These are phyloP conservation scores for Mermis nigrescens DNA, from an alignment of 2,888 invertebrate genomes.

Conservation along the genomic window DNA sequence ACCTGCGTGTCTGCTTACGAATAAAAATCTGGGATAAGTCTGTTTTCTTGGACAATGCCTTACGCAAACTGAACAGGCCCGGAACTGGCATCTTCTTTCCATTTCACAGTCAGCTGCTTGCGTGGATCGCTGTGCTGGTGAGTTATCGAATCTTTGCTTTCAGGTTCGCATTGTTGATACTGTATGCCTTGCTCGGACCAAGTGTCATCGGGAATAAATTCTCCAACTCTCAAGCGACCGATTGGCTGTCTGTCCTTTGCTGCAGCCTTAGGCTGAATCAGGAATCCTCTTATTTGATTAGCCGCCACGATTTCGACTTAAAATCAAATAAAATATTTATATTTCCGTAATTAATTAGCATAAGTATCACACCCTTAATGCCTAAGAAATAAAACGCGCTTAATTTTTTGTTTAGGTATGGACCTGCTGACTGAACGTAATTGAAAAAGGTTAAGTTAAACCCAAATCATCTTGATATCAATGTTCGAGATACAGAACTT, in stretches of 20 bases:
- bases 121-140: constrained; percentile 1
- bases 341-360: too few species aligned
- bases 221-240: constrained; percentile 11
- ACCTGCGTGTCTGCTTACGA: too few species aligned
- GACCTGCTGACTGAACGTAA: too few species aligned
- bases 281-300: not conserved
- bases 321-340: not conserved
- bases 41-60: too few species aligned
- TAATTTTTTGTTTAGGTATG: too few species aligned
- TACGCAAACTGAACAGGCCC: constrained; percentile 12
- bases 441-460: too few species aligned
- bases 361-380: too few species aligned
- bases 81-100: not conserved
- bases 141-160: constrained; percentile 9
- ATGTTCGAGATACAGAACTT: too few species aligned
- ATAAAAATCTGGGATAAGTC: too few species aligned
- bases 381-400: too few species aligned
- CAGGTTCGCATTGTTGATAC: constrained; percentile 5
- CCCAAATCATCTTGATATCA: too few species aligned
- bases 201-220: constrained; percentile 1
- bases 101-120: not conserved
- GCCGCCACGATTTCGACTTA: constrained; percentile 7
- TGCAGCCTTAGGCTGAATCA: constrained; percentile 9
- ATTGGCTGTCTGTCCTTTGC: constrained; percentile 8
- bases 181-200: constrained; percentile 3